Percentiles rank a stretch among this genome's conserved stretches.
Conservation (phyloP, 35 echinoderm and acorn worm genomes). For the Chiridota heheva region DNA sequence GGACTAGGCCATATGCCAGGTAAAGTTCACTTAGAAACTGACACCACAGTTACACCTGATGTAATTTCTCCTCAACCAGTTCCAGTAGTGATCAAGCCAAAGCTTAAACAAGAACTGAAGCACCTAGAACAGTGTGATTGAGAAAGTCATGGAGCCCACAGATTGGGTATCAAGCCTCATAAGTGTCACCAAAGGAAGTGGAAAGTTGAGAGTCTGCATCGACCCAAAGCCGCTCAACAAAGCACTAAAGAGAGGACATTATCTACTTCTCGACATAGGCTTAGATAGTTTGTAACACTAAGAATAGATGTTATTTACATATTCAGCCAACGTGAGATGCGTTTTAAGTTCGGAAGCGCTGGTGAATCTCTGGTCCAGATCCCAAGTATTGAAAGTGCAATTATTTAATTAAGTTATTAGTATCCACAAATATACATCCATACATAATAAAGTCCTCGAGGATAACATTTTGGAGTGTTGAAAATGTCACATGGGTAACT, state of each 20-base stretch:
- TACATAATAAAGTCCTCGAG: no score
- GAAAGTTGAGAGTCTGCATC: conserved; percentile 59
- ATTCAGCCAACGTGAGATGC: no score
- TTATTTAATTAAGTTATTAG: no score
- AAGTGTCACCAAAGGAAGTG: conserved; percentile 46
- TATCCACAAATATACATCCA: no score
- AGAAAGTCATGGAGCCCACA: conserved; percentile 65
- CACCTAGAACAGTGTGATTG: conserved; percentile 22
- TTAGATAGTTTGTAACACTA: no score
- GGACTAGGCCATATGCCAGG: conserved; percentile 23
- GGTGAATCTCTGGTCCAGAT: no score
- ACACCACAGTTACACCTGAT: conserved; percentile 20
- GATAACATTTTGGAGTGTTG: no score
- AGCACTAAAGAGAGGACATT: conserved; percentile 50
- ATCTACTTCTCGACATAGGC: conserved; percentile 33
- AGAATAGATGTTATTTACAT: no score
- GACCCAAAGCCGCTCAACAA: conserved; percentile 57
- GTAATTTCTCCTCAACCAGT: conserved; percentile 30
- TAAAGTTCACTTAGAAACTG: conserved; percentile 10
- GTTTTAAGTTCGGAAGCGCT: no score
- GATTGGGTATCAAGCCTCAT: conserved; percentile 60
- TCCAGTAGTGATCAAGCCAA: conserved; percentile 25
- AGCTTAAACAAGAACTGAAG: conserved; percentile 48
- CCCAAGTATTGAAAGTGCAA: no score
- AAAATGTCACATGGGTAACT: no score